phyloP scores from a whole-genome alignment of 2,797 vertebrate species.

The Tenualosa ilisha region DNA sequence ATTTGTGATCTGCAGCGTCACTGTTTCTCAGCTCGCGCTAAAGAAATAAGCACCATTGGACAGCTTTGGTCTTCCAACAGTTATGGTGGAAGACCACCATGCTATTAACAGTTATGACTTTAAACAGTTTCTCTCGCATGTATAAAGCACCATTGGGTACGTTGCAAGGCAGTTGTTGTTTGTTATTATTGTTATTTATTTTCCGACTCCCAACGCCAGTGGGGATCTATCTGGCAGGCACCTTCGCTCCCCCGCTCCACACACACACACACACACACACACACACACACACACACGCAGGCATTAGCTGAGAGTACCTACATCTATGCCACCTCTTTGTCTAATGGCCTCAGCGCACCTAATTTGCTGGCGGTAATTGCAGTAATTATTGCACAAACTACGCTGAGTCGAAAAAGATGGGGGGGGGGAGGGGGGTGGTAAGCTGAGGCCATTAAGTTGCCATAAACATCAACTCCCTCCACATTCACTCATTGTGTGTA shows the following conservation, averaged over 20 bases:
- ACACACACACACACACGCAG: slow-evolving; percentile 41
- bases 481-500: slow-evolving; percentile 54
- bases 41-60: slow-evolving; percentile 26
- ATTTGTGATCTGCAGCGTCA: slow-evolving; percentile 47
- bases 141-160: too few species aligned
- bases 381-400: slow-evolving; percentile 78
- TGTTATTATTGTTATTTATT: too few species aligned
- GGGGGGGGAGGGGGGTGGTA: slow-evolving; percentile 36
- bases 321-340: slow-evolving; percentile 64
- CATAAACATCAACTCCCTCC: slow-evolving; percentile 79
- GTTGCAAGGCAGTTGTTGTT: too few species aligned
- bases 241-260: slow-evolving; percentile 5
- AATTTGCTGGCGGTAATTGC: slow-evolving; percentile 79
- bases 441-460: slow-evolving; percentile 79
- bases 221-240: neutral
- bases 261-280: neutral
- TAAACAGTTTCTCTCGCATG: too few species aligned
- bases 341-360: slow-evolving; percentile 76
- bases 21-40: slow-evolving; percentile 58
- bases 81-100: too few species aligned
- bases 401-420: slow-evolving; percentile 51
- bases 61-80: neutral
- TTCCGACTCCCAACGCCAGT: neutral
- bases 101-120: too few species aligned
- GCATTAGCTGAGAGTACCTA: slow-evolving; percentile 53